These are phyloP conservation scores for Holacanthus passer DNA, from an alignment of 2,113 vertebrate genomes.

Conservation along the genomic window DNA sequence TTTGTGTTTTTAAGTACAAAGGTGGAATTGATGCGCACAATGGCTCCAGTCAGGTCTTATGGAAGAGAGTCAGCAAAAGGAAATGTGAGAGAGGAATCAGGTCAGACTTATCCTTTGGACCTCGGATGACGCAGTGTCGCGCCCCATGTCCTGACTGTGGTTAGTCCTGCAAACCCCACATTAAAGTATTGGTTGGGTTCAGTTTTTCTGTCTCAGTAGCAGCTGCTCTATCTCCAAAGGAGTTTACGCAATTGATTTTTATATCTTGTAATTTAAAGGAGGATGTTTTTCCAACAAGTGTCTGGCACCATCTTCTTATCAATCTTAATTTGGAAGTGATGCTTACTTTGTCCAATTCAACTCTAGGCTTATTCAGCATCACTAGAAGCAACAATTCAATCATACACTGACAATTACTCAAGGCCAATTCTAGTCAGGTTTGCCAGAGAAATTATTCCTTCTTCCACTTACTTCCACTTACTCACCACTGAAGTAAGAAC, in stretches of 20 bases:
- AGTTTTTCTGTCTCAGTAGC: background rate
- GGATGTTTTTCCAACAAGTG: background rate
- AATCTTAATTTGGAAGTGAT: background rate
- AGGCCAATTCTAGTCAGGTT: background rate
- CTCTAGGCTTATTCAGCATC: background rate
- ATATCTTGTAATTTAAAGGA: background rate
- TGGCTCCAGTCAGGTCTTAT: conserved; percentile 9
- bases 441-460: background rate
- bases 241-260: conserved; percentile 25
- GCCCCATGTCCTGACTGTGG: background rate
- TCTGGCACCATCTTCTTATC: background rate
- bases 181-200: background rate
- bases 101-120: conserved; percentile 34
- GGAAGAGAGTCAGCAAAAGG: conserved; percentile 1
- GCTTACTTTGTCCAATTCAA: background rate
- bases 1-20: conserved; percentile 46
- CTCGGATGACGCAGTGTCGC: conserved; percentile 1
- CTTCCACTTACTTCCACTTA: too few relatives aligned
- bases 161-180: conserved; percentile 1
- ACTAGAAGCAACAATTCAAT: background rate
- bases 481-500: background rate
- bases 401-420: background rate
- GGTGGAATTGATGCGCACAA: conserved; percentile 21
- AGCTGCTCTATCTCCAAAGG: background rate
- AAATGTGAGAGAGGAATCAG: background rate